Percentiles rank a stretch among this genome's conserved stretches.
phyloP scores from a whole-genome alignment of 2,797 vertebrate species.

The Hemibagrus guttatus region DNA sequence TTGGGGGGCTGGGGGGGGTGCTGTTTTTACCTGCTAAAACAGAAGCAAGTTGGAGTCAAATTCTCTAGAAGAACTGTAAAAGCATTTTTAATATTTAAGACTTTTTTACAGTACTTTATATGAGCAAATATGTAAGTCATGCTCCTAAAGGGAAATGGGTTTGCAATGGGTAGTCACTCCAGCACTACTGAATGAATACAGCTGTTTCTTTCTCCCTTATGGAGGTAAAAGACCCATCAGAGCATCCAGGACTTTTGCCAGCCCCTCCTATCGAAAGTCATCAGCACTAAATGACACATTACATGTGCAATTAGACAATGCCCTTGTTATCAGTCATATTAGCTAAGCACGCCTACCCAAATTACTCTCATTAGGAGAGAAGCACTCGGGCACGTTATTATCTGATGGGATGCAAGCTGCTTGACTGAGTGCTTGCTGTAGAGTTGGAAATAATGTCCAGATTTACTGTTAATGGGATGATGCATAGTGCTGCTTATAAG shows the following conservation, averaged over 20 bases:
- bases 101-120: not conserved
- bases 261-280: slow-evolving; percentile 52
- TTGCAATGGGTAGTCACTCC: slow-evolving; percentile 23
- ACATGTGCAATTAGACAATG: slow-evolving; percentile 57
- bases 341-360: slow-evolving; percentile 50
- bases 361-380: slow-evolving; percentile 53
- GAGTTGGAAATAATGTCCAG: slow-evolving; percentile 34
- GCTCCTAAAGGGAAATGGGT: slow-evolving; percentile 34
- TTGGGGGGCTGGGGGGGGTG: too few relatives aligned
- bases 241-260: slow-evolving; percentile 47
- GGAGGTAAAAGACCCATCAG: slow-evolving; percentile 34
- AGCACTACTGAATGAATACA: slow-evolving; percentile 37
- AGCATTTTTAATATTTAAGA: not conserved
- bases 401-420: slow-evolving; percentile 41
- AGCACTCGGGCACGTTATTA: slow-evolving; percentile 38
- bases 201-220: slow-evolving; percentile 36
- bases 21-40: too few relatives aligned
- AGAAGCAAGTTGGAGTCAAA: not conserved
- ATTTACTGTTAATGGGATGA: slow-evolving; percentile 40
- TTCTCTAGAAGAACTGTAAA: not conserved
- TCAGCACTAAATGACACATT: slow-evolving; percentile 56
- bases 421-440: slow-evolving; percentile 24
- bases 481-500: not conserved
- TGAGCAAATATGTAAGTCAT: not conserved
- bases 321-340: slow-evolving; percentile 55